These are phyloP conservation scores for Tetheella fluctuosa DNA, from an alignment of 2,888 invertebrate genomes.

Conservation along the genomic window DNA sequence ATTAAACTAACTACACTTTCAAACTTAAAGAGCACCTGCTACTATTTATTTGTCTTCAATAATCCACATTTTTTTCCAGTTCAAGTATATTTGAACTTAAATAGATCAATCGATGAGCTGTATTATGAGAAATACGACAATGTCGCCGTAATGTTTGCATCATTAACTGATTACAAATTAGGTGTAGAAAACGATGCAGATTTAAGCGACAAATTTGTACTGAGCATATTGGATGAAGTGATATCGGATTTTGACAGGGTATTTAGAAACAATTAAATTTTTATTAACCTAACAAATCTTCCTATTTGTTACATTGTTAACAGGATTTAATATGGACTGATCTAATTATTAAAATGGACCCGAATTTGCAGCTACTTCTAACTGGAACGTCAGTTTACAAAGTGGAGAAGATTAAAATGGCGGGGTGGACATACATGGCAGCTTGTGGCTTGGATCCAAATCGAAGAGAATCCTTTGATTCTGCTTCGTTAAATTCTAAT, in stretches of 20 bases:
- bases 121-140: constrained; percentile 95
- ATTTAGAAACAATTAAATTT: constrained; percentile 32
- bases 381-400: constrained; percentile 85
- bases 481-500: constrained; percentile 49
- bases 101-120: constrained; percentile 88
- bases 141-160: constrained; percentile 98
- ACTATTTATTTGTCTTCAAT: too few species aligned
- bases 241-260: constrained; percentile 97
- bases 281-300: too few species aligned
- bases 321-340: background rate
- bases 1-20: background rate
- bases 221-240: constrained; percentile 93
- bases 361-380: constrained; percentile 84
- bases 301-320: too few species aligned
- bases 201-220: constrained; percentile 85
- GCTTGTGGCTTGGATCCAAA: constrained; percentile 95
- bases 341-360: background rate
- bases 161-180: constrained; percentile 92
- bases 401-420: constrained; percentile 98
- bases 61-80: constrained; percentile 79
- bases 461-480: constrained; percentile 84
- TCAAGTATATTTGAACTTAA: constrained; percentile 89
- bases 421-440: constrained; percentile 98
- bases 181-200: constrained; percentile 87
- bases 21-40: constrained; percentile 14